phyloP scores from a whole-genome alignment of 2,113 vertebrate genomes.

The Glareola pratincola region DNA sequence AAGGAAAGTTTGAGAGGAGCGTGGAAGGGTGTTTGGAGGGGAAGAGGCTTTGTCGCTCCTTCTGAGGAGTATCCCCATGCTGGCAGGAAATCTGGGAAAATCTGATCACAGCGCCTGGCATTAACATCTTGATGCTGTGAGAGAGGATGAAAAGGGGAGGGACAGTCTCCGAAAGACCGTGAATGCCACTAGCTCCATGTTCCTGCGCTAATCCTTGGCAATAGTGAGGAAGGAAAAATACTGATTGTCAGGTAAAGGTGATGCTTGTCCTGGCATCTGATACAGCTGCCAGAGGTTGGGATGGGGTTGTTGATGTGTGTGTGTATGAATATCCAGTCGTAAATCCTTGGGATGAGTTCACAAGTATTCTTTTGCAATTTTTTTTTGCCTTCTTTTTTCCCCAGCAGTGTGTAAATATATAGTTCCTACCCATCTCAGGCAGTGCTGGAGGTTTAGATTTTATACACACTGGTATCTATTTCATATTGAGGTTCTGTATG shows the following conservation, averaged over 20 bases:
- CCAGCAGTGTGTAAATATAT: neutral
- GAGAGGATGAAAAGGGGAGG: neutral
- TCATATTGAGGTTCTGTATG: rapidly evolving
- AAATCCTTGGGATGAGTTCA: neutral
- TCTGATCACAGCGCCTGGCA: neutral
- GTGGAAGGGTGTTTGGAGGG: neutral
- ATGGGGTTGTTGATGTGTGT: neutral
- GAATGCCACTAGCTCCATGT: rapidly evolving
- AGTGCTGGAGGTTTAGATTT: neutral
- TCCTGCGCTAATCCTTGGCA: neutral
- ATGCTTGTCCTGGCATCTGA: neutral
- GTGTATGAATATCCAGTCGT: neutral
- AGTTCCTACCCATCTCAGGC: neutral
- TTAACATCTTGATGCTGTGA: neutral
- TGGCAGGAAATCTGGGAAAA: neutral
- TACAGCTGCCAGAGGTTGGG: neutral
- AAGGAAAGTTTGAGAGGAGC: neutral
- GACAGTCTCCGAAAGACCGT: rapidly evolving
- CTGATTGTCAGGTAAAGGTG: neutral
- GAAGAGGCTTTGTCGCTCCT: neutral
- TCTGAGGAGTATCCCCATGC: rapidly evolving
- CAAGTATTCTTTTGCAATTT: rapidly evolving
- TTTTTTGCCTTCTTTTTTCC: rapidly evolving
- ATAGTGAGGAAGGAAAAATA: neutral
- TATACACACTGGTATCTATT: neutral